Evolutionary conservation across 2,797 vertebrate genomes (phyloP), one percentile per base, ranked within the genome.

Genomic region (Pantherophis alleghaniensis): DNA sequence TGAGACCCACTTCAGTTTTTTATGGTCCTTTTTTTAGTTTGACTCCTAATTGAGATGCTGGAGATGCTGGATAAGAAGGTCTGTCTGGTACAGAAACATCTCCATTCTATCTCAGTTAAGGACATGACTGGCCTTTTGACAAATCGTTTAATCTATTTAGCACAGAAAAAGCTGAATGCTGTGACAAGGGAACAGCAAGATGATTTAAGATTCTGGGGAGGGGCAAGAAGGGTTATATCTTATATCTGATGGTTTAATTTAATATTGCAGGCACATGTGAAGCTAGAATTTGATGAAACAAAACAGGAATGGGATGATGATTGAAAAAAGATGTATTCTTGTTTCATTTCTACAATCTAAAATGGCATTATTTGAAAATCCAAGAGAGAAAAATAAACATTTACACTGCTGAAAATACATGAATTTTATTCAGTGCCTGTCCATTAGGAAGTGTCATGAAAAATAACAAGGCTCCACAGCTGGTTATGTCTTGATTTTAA

Each of bases 141-240:
- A 90, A 83, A 90, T 20, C 3, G 13, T 92, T 60, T 26, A 56
- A 90, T 88, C 61, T 88, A 47, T 92, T 92, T 55, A 90, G 89
- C 55, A 28, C 61, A 86, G 79, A 86, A 89, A 86, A 55, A 24
- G 74, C 57, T 89, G 87, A 22, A 89, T 86, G 56, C 14, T 90
- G 22, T 28, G 74, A 86, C n/a, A 90, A 63, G 88, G 53, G 42
- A 86, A 56, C 12, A 51, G 22, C 12, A 26, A 18, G 28, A 92
- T 60, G 66, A 89, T 89, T 89, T n/a, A 92, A 60, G 91, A 60
- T 42, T 12, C 28, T 37, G 74, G 56, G 14, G 37, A 55, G 13
- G 53, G 51, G 24, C 42, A 56, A 88, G 24, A 86, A 89, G 20
- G 11, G 9, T 13, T 61, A 5, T n/a, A 20, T 20, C 51, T 22